Evolutionary conservation across 2,113 vertebrate species (phyloP).

Genomic region (Lagopus muta): DNA sequence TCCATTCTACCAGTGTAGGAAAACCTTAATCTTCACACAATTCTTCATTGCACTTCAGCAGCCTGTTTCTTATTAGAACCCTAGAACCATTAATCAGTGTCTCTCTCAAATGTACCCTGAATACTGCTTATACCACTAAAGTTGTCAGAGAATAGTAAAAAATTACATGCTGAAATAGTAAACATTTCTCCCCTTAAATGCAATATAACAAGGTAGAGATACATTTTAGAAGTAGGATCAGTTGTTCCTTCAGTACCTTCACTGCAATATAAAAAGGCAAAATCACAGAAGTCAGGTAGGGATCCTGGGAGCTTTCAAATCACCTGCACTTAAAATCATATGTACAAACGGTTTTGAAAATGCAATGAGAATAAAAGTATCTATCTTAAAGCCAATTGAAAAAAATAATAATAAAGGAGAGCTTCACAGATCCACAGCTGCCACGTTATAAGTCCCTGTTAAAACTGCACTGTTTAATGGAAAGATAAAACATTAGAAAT

Average conservation of each 20-base stretch:
- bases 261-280: neutral
- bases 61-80: neutral
- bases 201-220: neutral
- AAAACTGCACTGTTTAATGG: constrained; percentile 35
- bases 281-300: neutral
- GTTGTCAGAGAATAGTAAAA: neutral
- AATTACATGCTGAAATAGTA: constrained; percentile 7
- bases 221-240: neutral
- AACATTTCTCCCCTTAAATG: neutral
- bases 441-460: constrained; percentile 23
- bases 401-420: constrained; percentile 2
- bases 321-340: neutral
- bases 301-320: neutral
- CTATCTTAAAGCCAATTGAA: neutral
- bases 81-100: neutral
- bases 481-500: neutral
- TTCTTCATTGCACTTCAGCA: neutral
- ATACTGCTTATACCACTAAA: constrained; percentile 2
- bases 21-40: constrained; percentile 37
- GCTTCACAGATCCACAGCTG: neutral
- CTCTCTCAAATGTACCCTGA: neutral
- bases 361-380: neutral
- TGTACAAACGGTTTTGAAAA: neutral
- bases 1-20: constrained; percentile 12
- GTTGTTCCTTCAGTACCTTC: neutral